These are phyloP conservation scores for Anarsia innoxiella DNA, from an alignment of 2,888 invertebrate genomes.

Conservation along the genomic window DNA sequence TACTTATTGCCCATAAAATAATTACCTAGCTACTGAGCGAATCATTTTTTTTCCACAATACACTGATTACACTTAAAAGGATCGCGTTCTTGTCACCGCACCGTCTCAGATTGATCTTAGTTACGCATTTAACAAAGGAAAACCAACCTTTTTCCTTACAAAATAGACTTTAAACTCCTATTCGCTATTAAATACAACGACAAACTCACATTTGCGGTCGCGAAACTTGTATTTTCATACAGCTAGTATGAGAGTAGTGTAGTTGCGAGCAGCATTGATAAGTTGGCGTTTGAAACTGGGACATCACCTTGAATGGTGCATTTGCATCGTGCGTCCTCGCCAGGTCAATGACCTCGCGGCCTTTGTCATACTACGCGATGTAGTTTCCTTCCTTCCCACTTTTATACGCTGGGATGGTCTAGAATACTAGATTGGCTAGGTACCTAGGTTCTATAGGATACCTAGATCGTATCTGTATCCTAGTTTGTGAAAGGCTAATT, in stretches of 20 bases:
- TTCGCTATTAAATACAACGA: neutral
- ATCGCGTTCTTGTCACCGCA: slow-evolving; percentile 60
- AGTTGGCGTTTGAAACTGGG: slow-evolving; percentile 40
- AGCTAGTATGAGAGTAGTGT: slow-evolving; percentile 19
- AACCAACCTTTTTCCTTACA: slow-evolving; percentile 23
- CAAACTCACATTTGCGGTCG: slow-evolving; percentile 2
- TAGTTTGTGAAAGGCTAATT: too few relatives aligned
- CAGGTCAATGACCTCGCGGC: slow-evolving; percentile 58
- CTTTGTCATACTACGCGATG: slow-evolving; percentile 40
- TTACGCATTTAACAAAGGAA: slow-evolving; percentile 28
- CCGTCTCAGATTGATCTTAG: slow-evolving; percentile 42
- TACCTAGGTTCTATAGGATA: too few relatives aligned
- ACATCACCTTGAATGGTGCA: slow-evolving; percentile 63
- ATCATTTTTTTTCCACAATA: slow-evolving; percentile 42
- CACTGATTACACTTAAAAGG: slow-evolving; percentile 63
- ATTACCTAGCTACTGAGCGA: slow-evolving; percentile 5
- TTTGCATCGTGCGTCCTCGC: slow-evolving; percentile 66
- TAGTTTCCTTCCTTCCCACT: slow-evolving; percentile 63
- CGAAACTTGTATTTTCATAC: neutral
- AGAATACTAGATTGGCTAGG: slow-evolving; percentile 2
- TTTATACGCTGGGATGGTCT: slow-evolving; percentile 28
- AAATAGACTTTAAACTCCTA: slow-evolving; percentile 24
- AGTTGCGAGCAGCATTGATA: slow-evolving; percentile 15
- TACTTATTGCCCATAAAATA: too few relatives aligned
- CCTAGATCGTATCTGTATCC: too few relatives aligned